Conservation (phyloP, 2,113 vertebrate genomes). For the Ahaetulla prasina region DNA sequence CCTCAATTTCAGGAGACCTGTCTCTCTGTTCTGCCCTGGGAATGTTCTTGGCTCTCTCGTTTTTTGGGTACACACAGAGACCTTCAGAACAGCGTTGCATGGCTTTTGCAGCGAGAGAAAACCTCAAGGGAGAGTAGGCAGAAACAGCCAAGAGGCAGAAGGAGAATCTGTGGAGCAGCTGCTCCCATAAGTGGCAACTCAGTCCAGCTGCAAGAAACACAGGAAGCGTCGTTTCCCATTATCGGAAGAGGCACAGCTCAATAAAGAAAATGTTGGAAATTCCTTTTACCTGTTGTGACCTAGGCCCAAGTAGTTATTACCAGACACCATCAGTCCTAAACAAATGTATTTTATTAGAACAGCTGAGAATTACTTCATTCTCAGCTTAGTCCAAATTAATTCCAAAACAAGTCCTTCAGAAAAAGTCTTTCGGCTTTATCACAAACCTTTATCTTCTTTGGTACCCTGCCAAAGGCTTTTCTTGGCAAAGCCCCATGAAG, state of each 20-base stretch:
- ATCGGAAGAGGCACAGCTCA: not conserved
- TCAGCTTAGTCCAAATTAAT: no score
- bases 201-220: not conserved
- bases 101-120: not conserved
- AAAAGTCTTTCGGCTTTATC: no score
- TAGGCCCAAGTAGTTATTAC: no score
- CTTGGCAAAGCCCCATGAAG: no score
- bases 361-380: no score
- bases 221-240: not conserved
- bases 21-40: not conserved
- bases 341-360: no score
- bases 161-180: not conserved
- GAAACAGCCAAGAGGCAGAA: not conserved
- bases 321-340: no score
- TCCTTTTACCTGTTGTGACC: no score
- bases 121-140: not conserved
- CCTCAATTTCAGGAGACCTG: not conserved
- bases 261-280: not conserved
- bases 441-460: no score
- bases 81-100: not conserved
- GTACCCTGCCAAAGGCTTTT: no score
- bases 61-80: not conserved
- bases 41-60: not conserved
- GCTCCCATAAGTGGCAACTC: not conserved
- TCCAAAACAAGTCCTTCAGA: no score